Evolutionary conservation across 2,888 invertebrate genomes (phyloP).

Genomic region (Lucinisca nassula): DNA sequence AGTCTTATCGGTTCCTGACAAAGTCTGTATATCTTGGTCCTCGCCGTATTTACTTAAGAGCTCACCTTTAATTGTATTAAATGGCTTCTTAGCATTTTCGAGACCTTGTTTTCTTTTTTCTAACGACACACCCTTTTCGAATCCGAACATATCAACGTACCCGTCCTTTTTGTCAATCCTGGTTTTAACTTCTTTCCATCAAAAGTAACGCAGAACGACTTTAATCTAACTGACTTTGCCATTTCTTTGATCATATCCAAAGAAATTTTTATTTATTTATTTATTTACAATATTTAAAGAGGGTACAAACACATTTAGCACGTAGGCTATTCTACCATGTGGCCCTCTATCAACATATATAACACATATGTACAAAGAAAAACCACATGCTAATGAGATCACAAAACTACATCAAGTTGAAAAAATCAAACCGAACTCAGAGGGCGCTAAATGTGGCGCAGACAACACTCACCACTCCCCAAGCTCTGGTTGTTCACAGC

Average conservation of each 20-base stretch:
- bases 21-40: not conserved
- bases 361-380: no score
- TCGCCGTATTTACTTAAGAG: not conserved
- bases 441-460: no score
- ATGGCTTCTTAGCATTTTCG: not conserved
- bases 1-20: not conserved
- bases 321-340: no score
- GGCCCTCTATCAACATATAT: no score
- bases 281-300: no score
- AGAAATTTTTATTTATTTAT: constrained; percentile 24
- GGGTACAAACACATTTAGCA: no score
- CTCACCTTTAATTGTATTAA: no score
- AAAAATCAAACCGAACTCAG: no score
- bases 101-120: not conserved
- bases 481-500: constrained; percentile 5
- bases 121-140: constrained; percentile 15
- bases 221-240: not conserved
- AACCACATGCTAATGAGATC: no score
- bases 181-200: constrained; percentile 66
- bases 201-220: constrained; percentile 58
- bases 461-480: no score
- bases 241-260: not conserved
- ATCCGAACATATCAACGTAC: constrained; percentile 62
- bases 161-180: constrained; percentile 44
- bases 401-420: no score